A percentile compares a stretch with the other conserved stretches of the same genome.
Evolutionary conservation across 2,797 vertebrate genomes (phyloP).

Genomic region (Sebastolobus altivelis): DNA sequence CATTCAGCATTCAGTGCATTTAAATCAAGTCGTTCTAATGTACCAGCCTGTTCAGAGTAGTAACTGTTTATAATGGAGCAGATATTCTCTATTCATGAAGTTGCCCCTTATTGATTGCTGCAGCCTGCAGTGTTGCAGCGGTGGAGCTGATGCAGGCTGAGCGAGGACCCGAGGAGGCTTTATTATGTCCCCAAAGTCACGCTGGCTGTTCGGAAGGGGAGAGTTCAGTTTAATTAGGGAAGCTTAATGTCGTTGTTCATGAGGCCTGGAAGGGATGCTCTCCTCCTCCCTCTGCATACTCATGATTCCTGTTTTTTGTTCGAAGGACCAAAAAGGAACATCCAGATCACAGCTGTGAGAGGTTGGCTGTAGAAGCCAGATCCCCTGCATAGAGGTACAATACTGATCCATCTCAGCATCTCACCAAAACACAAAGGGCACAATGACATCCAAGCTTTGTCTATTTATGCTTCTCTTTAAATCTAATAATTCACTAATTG

Average conservation of each 20-base stretch:
- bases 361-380: slow-evolving; percentile 12
- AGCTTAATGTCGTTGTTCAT: slow-evolving; percentile 79
- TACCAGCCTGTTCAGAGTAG: slow-evolving; percentile 51
- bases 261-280: slow-evolving; percentile 66
- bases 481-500: slow-evolving; percentile 12
- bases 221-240: slow-evolving; percentile 80
- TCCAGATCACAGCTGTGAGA: slow-evolving; percentile 44
- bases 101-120: slow-evolving; percentile 66
- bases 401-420: slow-evolving; percentile 23
- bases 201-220: slow-evolving; percentile 61
- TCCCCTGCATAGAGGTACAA: slow-evolving; percentile 1
- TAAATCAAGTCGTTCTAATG: slow-evolving; percentile 72
- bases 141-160: slow-evolving; percentile 34
- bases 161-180: slow-evolving; percentile 49
- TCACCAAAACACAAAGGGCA: slow-evolving; percentile 10
- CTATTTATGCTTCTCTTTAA: slow-evolving; percentile 5
- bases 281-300: slow-evolving; percentile 65
- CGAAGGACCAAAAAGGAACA: slow-evolving; percentile 55
- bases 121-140: slow-evolving; percentile 51
- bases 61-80: slow-evolving; percentile 58
- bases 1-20: slow-evolving; percentile 75
- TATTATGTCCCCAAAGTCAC: slow-evolving; percentile 62
- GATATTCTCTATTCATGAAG: slow-evolving; percentile 67
- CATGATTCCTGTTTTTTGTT: slow-evolving; percentile 63
- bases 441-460: neutral